phyloP scores from a whole-genome alignment of 1,140 invertebrate species.

The Gryllus bimaculatus region DNA sequence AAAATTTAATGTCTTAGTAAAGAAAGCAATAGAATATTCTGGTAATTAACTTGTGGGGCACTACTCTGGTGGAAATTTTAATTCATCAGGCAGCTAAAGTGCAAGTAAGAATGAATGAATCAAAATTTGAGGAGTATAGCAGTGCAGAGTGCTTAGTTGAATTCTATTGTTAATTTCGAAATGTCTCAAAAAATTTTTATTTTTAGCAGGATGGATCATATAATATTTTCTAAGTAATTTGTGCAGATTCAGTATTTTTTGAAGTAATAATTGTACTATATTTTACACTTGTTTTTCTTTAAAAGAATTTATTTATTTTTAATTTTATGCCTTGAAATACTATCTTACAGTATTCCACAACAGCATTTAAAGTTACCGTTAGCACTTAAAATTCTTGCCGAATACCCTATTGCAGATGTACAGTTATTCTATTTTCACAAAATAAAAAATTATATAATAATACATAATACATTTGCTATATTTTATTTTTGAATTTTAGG shows the following conservation, averaged over 20 bases:
- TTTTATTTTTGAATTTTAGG: not conserved
- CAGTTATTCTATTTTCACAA: not conserved
- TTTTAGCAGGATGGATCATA: not conserved
- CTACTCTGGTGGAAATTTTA: too few species aligned
- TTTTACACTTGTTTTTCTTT: not conserved
- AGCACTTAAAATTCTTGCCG: not conserved
- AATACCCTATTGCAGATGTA: not conserved
- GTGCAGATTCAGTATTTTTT: not conserved
- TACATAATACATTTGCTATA: not conserved
- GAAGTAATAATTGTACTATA: not conserved
- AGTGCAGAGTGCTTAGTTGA: too few species aligned
- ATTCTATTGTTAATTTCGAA: too few species aligned
- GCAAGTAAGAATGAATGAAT: too few species aligned
- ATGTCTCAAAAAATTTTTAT: too few species aligned
- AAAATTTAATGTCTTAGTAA: too few species aligned
- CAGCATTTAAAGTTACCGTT: conserved; percentile 4
- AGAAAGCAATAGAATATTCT: too few species aligned
- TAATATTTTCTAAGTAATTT: not conserved
- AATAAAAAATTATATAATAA: not conserved
- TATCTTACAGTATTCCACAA: not conserved
- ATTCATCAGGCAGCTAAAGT: too few species aligned
- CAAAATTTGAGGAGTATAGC: too few species aligned
- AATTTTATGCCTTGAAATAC: not conserved
- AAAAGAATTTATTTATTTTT: not conserved
- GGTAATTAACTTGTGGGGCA: too few species aligned